Conservation (phyloP, 2,888 invertebrate species). For the Salticus scenicus region DNA sequence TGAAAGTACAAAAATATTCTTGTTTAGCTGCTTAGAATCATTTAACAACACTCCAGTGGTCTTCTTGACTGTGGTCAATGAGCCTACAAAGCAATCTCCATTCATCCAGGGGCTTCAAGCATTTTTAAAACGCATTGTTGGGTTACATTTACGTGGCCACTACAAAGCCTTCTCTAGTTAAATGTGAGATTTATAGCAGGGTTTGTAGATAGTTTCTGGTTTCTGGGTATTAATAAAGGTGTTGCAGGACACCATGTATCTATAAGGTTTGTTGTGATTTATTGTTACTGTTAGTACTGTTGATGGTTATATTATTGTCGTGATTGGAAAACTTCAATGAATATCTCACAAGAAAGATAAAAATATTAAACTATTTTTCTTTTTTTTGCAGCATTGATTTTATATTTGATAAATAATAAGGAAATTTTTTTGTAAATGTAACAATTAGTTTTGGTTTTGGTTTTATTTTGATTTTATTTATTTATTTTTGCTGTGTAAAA, state of each 20-base stretch:
- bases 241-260: neutral
- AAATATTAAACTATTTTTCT: no score
- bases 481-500: no score
- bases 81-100: neutral
- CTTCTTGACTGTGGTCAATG: conserved; percentile 8
- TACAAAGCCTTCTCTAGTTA: neutral
- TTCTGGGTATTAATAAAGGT: neutral
- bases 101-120: neutral
- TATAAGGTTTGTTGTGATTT: no score
- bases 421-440: no score
- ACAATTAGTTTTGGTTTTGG: no score
- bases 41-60: conserved; percentile 5
- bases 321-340: no score
- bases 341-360: no score
- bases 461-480: no score
- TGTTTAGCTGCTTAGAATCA: conserved; percentile 4
- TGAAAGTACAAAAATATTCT: neutral
- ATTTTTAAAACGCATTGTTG: neutral
- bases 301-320: no score
- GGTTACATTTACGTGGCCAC: neutral
- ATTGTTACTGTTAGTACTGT: no score
- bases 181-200: neutral
- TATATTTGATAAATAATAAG: no score
- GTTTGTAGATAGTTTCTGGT: neutral
- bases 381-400: no score